Evolutionary conservation across 2,113 vertebrate genomes (phyloP).

Genomic region (Amblyopsis rosae): DNA sequence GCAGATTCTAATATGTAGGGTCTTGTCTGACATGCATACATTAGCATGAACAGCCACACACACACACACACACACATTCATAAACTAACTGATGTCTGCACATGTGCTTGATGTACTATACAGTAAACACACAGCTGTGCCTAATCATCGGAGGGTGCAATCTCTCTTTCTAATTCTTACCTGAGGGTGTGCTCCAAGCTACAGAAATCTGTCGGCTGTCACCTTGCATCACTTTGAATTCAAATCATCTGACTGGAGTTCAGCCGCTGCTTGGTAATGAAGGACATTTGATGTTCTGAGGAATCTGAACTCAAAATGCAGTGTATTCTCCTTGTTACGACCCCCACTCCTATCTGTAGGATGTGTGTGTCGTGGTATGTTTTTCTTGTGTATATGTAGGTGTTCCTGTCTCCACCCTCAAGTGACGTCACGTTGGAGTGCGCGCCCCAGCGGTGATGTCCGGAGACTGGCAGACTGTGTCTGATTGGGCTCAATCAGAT

Average conservation of each 20-base stretch:
- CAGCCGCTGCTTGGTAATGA: slow-evolving; percentile 51
- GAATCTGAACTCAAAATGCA: background rate
- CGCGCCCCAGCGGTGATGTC: too few relatives aligned
- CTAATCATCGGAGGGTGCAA: slow-evolving; percentile 63
- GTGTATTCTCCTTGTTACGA: too few relatives aligned
- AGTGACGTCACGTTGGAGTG: too few relatives aligned
- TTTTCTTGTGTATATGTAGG: background rate
- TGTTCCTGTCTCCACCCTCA: too few relatives aligned
- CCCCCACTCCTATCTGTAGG: too few relatives aligned
- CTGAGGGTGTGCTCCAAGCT: slow-evolving; percentile 63
- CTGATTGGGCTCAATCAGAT: too few relatives aligned
- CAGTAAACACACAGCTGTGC: slow-evolving; percentile 62
- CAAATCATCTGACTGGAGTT: slow-evolving; percentile 52
- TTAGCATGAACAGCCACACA: slow-evolving; percentile 25
- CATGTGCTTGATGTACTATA: slow-evolving; percentile 8
- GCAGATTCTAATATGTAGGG: slow-evolving; percentile 66
- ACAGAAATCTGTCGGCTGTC: slow-evolving; percentile 76
- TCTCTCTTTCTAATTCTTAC: slow-evolving; percentile 54
- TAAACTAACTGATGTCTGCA: slow-evolving; percentile 10
- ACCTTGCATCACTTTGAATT: slow-evolving; percentile 68
- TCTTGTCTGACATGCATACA: slow-evolving; percentile 50
- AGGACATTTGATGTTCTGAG: slow-evolving; percentile 35
- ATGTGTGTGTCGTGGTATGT: too few relatives aligned
- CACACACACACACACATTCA: slow-evolving; percentile 18
- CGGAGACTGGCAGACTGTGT: too few relatives aligned